phyloP scores from a whole-genome alignment of 2,888 invertebrate species.

The Hartigia nigra region DNA sequence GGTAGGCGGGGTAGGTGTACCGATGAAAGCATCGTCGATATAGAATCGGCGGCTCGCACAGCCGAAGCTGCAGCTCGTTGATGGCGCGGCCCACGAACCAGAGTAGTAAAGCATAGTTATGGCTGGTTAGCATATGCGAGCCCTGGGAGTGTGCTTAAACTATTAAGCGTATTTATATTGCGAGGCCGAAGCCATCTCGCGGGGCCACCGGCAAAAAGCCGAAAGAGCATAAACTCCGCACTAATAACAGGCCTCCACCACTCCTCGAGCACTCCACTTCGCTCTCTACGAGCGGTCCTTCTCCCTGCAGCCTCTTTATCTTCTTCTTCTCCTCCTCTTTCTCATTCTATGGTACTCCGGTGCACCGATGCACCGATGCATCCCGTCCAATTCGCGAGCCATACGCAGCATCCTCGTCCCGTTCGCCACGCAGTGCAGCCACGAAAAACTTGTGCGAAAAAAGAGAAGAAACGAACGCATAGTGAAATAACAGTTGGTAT shows the following conservation, averaged over 20 bases:
- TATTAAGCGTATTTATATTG: slow-evolving; percentile 66
- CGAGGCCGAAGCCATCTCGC: slow-evolving; percentile 57
- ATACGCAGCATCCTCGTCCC: neutral
- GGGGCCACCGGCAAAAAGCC: slow-evolving; percentile 61
- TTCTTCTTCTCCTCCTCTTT: slow-evolving; percentile 6
- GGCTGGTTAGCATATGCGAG: slow-evolving; percentile 63
- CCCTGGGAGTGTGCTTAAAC: slow-evolving; percentile 62
- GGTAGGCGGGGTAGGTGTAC: neutral
- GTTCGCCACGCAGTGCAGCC: neutral
- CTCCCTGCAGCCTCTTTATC: slow-evolving; percentile 22
- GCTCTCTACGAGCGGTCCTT: slow-evolving; percentile 24
- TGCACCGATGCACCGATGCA: neutral
- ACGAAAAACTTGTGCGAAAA: neutral
- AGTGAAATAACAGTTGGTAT: neutral
- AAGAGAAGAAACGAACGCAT: neutral
- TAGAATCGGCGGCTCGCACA: neutral
- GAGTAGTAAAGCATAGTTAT: slow-evolving; percentile 63
- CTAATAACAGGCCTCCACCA: slow-evolving; percentile 64
- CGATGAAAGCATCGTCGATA: neutral
- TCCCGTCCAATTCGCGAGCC: neutral
- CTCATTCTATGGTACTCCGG: no score
- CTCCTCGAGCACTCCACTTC: slow-evolving; percentile 49
- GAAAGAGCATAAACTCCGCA: slow-evolving; percentile 65
- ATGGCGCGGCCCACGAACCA: slow-evolving; percentile 32
- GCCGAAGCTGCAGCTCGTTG: slow-evolving; percentile 30